phyloP scores from a whole-genome alignment of 2,888 invertebrate species.

The Pardosa pseudoannulata region DNA sequence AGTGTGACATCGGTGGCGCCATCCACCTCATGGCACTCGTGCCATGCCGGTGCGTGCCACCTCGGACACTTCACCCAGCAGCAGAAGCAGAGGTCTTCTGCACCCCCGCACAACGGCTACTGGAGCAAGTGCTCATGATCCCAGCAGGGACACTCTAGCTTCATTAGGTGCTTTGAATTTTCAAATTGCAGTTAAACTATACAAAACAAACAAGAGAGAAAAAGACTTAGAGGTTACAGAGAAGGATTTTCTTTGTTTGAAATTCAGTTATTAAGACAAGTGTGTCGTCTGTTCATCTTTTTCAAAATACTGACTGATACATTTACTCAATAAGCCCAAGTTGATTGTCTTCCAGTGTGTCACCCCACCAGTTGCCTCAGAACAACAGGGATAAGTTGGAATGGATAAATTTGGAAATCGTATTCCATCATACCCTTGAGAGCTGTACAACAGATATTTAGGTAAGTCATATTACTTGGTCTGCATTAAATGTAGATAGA shows the following conservation, averaged over 20 bases:
- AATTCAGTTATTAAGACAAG: not conserved
- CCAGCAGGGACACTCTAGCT: conserved; percentile 18
- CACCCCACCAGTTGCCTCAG: conserved; percentile 15
- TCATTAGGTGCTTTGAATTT: conserved; percentile 58
- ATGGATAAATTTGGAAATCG: conserved; percentile 38
- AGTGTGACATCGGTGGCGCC: conserved; percentile 74
- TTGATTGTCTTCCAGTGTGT: conserved; percentile 66
- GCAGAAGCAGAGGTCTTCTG: conserved; percentile 69
- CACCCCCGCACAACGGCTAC: conserved; percentile 74
- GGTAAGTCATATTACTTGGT: not conserved
- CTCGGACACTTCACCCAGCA: conserved; percentile 71
- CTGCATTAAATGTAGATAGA: no score
- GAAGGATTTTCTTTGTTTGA: conserved; percentile 26
- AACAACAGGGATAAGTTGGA: conserved; percentile 34
- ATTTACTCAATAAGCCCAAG: conserved; percentile 52
- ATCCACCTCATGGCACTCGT: conserved; percentile 75
- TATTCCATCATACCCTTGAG: conserved; percentile 9
- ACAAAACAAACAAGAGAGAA: conserved; percentile 40
- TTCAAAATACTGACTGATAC: conserved; percentile 25
- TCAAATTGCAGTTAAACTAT: conserved; percentile 44
- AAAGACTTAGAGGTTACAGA: conserved; percentile 10
- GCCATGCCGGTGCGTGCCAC: conserved; percentile 74
- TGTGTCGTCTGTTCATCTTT: conserved; percentile 14
- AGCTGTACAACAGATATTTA: not conserved
- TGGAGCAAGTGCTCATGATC: conserved; percentile 75